A percentile compares a stretch with the other conserved stretches of the same genome.
Evolutionary conservation across 2,888 invertebrate species (phyloP).

Genomic region (Ellobium chinense): DNA sequence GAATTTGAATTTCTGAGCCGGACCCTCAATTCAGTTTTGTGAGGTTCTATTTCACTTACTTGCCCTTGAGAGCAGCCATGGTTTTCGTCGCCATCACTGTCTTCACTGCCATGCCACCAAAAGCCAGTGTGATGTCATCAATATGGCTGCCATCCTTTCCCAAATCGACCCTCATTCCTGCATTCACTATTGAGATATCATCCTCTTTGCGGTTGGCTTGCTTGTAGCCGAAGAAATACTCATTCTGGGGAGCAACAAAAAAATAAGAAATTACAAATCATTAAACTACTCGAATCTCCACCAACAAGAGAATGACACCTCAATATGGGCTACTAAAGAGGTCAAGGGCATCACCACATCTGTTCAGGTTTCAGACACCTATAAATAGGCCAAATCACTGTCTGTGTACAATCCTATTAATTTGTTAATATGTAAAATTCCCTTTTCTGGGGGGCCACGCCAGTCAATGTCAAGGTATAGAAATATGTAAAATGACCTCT

Average conservation of each 20-base stretch:
- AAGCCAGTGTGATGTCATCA: constrained; percentile 86
- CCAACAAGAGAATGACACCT: too few relatives aligned
- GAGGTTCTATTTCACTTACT: too few relatives aligned
- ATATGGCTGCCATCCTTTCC: constrained; percentile 79
- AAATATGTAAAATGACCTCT: too few relatives aligned
- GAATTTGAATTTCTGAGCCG: too few relatives aligned
- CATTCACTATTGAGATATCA: constrained; percentile 97
- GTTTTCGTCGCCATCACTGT: constrained; percentile 88
- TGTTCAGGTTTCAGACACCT: not conserved
- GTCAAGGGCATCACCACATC: not conserved
- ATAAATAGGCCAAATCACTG: too few relatives aligned
- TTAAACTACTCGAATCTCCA: not conserved
- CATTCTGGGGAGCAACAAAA: constrained; percentile 59
- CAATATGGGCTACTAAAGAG: not conserved
- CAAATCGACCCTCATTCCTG: constrained; percentile 86
- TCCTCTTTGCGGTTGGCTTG: constrained; percentile 95
- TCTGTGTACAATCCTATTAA: too few relatives aligned
- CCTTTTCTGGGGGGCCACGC: too few relatives aligned
- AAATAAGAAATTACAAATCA: not conserved
- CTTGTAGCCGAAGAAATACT: constrained; percentile 90
- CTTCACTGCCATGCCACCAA: constrained; percentile 95
- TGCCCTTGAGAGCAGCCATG: constrained; percentile 81
- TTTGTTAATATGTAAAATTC: too few relatives aligned
- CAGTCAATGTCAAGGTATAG: too few relatives aligned
- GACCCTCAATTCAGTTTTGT: too few relatives aligned